A percentile compares a stretch with the other conserved stretches of the same genome.
phyloP scores from a whole-genome alignment of 2,888 invertebrate genomes.

The Stomorhina lunata region DNA sequence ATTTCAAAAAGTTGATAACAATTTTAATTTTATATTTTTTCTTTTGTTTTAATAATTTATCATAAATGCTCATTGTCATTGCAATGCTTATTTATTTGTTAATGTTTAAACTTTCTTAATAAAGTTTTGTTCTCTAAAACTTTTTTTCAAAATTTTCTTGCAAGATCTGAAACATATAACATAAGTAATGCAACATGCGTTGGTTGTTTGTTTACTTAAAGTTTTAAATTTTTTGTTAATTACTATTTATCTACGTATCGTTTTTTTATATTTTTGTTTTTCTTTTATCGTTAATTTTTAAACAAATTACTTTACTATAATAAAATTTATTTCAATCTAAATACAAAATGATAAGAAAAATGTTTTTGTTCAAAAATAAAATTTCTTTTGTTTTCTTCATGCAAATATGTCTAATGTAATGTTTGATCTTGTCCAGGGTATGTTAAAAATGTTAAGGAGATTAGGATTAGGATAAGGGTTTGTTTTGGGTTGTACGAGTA shows the following conservation, averaged over 20 bases:
- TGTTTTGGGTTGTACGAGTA: constrained; percentile 37
- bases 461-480: too few species aligned
- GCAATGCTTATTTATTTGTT: constrained; percentile 1
- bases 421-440: constrained; percentile 38
- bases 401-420: constrained; percentile 23
- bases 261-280: too few species aligned
- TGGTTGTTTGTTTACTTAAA: too few species aligned
- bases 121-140: background rate
- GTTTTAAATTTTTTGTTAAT: constrained; percentile 36
- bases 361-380: constrained; percentile 28
- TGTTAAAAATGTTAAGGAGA: too few species aligned
- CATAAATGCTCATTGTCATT: constrained; percentile 51
- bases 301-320: constrained; percentile 45
- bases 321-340: constrained; percentile 53
- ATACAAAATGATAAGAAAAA: constrained; percentile 51
- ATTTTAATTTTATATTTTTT: background rate
- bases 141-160: background rate
- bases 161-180: background rate
- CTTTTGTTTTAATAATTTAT: constrained; percentile 14
- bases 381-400: constrained; percentile 24
- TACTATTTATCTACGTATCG: constrained; percentile 48
- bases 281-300: constrained; percentile 41
- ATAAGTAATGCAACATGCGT: background rate
- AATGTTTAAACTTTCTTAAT: background rate
- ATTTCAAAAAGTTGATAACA: constrained; percentile 11